phyloP scores from a whole-genome alignment of 1,140 invertebrate species.

The Pemphigus obesinymphae region DNA sequence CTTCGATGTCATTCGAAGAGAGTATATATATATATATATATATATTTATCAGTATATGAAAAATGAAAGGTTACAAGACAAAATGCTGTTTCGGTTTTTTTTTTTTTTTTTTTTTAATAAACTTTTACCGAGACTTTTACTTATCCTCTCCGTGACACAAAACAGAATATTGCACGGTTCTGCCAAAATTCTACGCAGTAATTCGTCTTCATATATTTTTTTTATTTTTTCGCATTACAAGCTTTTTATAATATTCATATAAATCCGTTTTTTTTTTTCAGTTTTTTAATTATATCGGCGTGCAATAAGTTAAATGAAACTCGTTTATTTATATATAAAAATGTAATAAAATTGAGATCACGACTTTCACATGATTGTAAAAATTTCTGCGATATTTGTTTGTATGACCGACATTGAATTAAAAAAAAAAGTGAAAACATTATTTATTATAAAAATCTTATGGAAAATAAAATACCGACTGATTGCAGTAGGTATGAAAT shows the following conservation, averaged over 20 bases:
- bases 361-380: too few species aligned
- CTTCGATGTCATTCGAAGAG: not conserved
- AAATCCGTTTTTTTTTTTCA: not conserved
- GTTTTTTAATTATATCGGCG: not conserved
- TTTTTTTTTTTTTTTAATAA: not conserved
- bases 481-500: too few species aligned
- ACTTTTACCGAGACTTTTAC: not conserved
- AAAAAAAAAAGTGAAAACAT: too few species aligned
- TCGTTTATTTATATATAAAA: not conserved
- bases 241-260: conserved; percentile 10
- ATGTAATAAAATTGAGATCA: too few species aligned
- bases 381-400: too few species aligned
- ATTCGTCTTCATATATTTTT: too few species aligned
- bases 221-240: not conserved
- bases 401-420: too few species aligned
- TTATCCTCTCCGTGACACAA: not conserved
- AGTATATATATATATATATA: too few species aligned
- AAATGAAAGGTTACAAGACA: not conserved
- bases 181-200: not conserved
- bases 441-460: too few species aligned
- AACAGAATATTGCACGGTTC: not conserved
- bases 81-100: not conserved
- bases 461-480: too few species aligned
- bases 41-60: not conserved
- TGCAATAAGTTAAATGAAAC: conserved; percentile 2